These are phyloP conservation scores for Heliopora coerulea DNA, from an alignment of 92 coral and sea anemone genomes.

Conservation along the genomic window DNA sequence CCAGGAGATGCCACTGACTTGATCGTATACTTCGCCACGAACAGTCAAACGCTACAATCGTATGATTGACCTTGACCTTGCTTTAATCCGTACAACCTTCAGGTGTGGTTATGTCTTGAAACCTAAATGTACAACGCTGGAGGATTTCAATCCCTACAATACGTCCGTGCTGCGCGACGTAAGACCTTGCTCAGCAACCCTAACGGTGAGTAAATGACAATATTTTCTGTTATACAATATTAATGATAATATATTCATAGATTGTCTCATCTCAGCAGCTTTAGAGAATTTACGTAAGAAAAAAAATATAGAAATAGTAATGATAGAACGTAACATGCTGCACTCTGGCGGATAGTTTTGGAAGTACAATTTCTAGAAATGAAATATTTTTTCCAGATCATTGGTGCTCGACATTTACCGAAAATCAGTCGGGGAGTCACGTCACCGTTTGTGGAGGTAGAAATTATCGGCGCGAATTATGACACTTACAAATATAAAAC, in stretches of 20 bases:
- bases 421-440: constrained; percentile 94
- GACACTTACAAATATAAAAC: constrained; percentile 80
- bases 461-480: constrained; percentile 87
- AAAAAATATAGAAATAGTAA: too few relatives aligned
- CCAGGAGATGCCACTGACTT: too few relatives aligned
- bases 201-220: constrained; percentile 59
- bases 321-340: too few relatives aligned
- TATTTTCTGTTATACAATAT: neutral
- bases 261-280: too few relatives aligned
- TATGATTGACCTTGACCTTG: too few relatives aligned
- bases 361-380: too few relatives aligned
- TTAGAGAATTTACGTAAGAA: too few relatives aligned
- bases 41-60: too few relatives aligned
- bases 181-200: constrained; percentile 78
- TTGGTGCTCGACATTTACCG: constrained; percentile 83
- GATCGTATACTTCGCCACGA: too few relatives aligned
- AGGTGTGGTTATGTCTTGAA: constrained; percentile 94
- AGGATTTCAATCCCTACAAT: constrained; percentile 62
- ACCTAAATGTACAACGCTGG: constrained; percentile 80
- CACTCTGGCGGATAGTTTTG: too few relatives aligned
- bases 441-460: constrained; percentile 94
- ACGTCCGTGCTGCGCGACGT: constrained; percentile 43
- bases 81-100: neutral
- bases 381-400: constrained; percentile 50
- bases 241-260: neutral